phyloP scores from a whole-genome alignment of 2,113 vertebrate species.

The Pluvialis apricaria region DNA sequence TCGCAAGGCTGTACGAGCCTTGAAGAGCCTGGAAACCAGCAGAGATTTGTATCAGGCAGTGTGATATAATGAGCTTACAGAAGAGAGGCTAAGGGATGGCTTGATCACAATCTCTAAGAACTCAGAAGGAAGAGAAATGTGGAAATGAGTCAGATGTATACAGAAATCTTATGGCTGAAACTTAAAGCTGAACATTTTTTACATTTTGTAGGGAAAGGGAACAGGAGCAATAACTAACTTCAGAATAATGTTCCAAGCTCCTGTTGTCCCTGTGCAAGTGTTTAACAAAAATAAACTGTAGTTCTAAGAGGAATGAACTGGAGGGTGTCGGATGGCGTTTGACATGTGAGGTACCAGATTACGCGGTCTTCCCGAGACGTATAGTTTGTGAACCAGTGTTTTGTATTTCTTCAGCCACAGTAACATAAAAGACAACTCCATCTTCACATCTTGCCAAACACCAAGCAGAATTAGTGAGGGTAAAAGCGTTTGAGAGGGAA shows the following conservation, averaged over 20 bases:
- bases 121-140: neutral
- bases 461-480: neutral
- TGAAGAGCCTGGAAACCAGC: constrained; percentile 6
- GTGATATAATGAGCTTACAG: neutral
- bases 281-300: neutral
- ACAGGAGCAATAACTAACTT: neutral
- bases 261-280: neutral
- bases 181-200: neutral
- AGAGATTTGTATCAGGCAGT: neutral
- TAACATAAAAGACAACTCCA: neutral
- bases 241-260: neutral
- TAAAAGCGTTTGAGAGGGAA: neutral
- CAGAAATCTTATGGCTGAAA: neutral
- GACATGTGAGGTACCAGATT: neutral
- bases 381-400: neutral
- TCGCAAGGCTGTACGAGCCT: neutral
- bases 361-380: neutral
- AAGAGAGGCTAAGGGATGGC: neutral
- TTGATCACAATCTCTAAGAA: constrained; percentile 6
- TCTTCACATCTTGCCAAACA: neutral
- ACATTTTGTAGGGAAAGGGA: neutral
- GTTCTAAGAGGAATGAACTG: neutral
- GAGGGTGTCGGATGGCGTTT: neutral
- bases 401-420: neutral
- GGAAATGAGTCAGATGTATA: neutral